Base-by-base conservation (phyloP, 2,888 invertebrate genomes). In the Nezara viridula region DNA sequence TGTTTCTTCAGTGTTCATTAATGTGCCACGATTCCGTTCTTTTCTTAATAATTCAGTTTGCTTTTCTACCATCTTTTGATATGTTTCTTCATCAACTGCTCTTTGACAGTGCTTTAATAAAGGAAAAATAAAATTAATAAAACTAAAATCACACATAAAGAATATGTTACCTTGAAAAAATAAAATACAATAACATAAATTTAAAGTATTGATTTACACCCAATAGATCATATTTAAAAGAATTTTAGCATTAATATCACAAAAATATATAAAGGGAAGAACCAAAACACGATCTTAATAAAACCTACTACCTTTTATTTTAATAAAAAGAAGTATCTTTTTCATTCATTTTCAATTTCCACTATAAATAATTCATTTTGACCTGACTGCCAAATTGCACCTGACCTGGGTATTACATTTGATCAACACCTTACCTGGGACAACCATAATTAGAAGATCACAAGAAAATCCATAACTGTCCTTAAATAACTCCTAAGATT, bases 11-110 rank as follows among this genome's bases (percentile, higher is more conserved):
- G 89, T 77, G 4, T 86, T 90, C 37, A 90, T 86, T 24, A 90
- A 85, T 50, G 90, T 86, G 19, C 91, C 91, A 88, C 91, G 91
- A 85, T 90, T 90, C 55, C 91, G 86, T 88, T 92, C 92, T 90
- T 92, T 92, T 66, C 91, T 91, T 27, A 92, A 86, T 91, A 96
- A 94, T 90, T 98, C 98, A 91, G 96, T 95, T 91, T 98, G 97
- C 1, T 96, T 95, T 91, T 97, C 97, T 24, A 99, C 97, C 97
- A 99, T 96, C 91, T 96, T 96, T 90, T 96, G 95, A 93, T 98
- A 98, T 77, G 97, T 96, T 0, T 98, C 98, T n/a, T 98, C 98
- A 92, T 98, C 98, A 3, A 98, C 97, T 0, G 97, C 97, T 86
- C 97, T 97, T 92, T 97, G 97, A 93, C 98, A 98, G 92, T 97